Base-by-base conservation (phyloP, 2,113 vertebrate genomes). In the Dipodomys ordii region DNA sequence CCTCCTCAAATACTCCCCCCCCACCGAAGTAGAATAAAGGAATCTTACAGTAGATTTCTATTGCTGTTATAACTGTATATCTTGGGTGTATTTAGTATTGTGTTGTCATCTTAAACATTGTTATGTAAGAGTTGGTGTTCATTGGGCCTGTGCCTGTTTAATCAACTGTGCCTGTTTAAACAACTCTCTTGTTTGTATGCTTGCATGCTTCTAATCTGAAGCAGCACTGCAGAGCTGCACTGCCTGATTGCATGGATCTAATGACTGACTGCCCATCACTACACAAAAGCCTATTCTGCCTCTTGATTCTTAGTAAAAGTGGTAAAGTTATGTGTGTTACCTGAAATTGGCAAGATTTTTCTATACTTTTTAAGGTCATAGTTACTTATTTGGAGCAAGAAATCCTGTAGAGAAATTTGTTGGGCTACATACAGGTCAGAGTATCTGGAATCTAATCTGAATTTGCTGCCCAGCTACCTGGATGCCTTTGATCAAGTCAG, bases 221-320 rank as follows among this genome's bases (percentile, higher is more conserved):
- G 16, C 71, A 74, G 20, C 71, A 20, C 35, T 71, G 10, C 10
- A 76, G 67, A 78, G 49, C 49, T 53, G 39, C 5, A 9, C 49
- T 53, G 49, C 49, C 49, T 53, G 49, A n/a, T 69, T 35, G 5
- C 84, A 49, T 79, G 32, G 22, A 53, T 53, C 18, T 57, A 39
- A 39, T 88, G 74, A 57, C 72, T 35, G 71, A 68, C 57, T 62
- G 22, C 15, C 23, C 20, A 4, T 35, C 62, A 11, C 49, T 82
- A 83, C 39, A 19, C 77, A 73, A 23, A 67, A 30, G 35, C 69
- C 60, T 62, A 32, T 77, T 88, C 81, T 87, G 49, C 39, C 30
- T 91, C 60, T 81, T 39, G 74, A 46, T 60, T 82, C 81, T 82
- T 93, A 80, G 72, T 27, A 81, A 49, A 87, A 77, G 69, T 87